Conservation (phyloP, 1,140 invertebrate genomes). For the Venturia canescens region DNA sequence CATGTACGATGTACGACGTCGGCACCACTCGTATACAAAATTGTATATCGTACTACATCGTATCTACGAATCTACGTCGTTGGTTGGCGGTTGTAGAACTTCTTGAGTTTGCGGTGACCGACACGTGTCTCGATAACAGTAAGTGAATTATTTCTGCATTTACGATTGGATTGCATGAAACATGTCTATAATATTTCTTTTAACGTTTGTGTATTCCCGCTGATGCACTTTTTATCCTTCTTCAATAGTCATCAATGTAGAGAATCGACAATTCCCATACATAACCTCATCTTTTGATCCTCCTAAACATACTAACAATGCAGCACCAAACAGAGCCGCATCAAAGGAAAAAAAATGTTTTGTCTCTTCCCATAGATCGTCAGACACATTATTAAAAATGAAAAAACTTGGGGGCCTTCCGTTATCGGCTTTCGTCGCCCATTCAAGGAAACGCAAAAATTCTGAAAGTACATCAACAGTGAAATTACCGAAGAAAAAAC, state of each 20-base stretch:
- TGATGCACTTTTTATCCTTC: background rate
- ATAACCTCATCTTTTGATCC: background rate
- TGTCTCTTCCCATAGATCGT: background rate
- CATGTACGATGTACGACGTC: too few relatives aligned
- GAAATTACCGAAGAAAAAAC: constrained; percentile 48
- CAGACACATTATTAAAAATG: constrained; percentile 42
- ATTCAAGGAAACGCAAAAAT: constrained; percentile 53
- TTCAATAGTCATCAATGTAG: background rate
- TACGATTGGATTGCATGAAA: too few relatives aligned
- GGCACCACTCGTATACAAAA: too few relatives aligned
- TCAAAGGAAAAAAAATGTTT: background rate
- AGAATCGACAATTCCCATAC: background rate
- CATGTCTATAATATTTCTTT: too few relatives aligned
- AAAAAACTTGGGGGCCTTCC: constrained; percentile 24
- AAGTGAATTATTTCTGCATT: too few relatives aligned
- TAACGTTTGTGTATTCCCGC: too few relatives aligned
- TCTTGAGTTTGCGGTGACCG: too few relatives aligned
- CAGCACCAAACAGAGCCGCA: background rate
- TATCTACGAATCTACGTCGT: too few relatives aligned
- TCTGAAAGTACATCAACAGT: background rate
- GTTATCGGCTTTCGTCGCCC: constrained; percentile 55
- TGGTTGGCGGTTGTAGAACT: too few relatives aligned
- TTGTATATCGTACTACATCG: too few relatives aligned
- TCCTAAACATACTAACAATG: too few relatives aligned
- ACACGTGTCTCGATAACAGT: too few relatives aligned